These are phyloP conservation scores for Carcinoscorpius rotundicauda DNA, from an alignment of 1,140 invertebrate genomes.

Conservation along the genomic window DNA sequence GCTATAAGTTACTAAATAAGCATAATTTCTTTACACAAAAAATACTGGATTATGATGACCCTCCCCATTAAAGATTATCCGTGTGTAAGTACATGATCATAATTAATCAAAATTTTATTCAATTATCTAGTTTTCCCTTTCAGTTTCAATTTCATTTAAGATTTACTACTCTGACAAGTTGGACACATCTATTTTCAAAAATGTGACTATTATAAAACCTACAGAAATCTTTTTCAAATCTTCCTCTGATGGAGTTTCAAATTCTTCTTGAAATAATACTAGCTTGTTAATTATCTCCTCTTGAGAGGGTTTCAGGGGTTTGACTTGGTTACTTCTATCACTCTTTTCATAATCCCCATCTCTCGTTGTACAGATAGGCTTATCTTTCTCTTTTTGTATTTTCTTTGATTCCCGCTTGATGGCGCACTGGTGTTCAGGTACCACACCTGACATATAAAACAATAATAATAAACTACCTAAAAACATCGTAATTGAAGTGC, in stretches of 20 bases:
- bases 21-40: too few species aligned
- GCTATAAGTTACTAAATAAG: too few species aligned
- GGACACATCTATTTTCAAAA: too few species aligned
- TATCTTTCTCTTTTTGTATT: constrained; percentile 62
- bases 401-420: constrained; percentile 94
- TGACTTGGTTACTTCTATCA: not conserved
- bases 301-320: constrained; percentile 60
- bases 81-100: too few species aligned
- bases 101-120: too few species aligned
- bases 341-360: too few species aligned
- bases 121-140: too few species aligned
- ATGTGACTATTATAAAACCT: constrained; percentile 27
- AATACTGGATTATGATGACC: too few species aligned
- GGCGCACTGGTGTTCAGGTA: constrained; percentile 91
- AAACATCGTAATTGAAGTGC: too few species aligned
- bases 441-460: constrained; percentile 48
- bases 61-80: too few species aligned
- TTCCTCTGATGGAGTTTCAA: constrained; percentile 88
- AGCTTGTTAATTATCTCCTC: constrained; percentile 88
- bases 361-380: constrained; percentile 51
- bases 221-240: constrained; percentile 79
- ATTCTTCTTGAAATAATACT: constrained; percentile 92
- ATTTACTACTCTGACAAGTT: too few species aligned
- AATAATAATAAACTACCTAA: not conserved
- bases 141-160: too few species aligned